These are phyloP conservation scores for Hydropsyche betteni DNA, from an alignment of 2,888 invertebrate species.

Conservation along the genomic window DNA sequence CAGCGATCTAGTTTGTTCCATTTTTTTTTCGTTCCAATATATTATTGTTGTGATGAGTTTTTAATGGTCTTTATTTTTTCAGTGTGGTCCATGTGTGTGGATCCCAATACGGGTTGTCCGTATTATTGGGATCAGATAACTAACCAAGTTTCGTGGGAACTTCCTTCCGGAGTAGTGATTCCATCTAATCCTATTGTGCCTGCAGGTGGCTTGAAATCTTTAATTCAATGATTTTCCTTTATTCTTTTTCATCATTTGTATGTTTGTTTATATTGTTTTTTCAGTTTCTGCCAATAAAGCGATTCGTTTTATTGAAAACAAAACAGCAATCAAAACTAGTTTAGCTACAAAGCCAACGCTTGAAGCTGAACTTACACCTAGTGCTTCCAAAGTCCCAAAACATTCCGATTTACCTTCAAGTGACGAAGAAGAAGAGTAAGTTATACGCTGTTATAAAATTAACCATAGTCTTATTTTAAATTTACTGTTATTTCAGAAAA, in stretches of 20 bases:
- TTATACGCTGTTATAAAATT: not conserved
- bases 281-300: too few relatives aligned
- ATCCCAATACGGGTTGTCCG: constrained; percentile 68
- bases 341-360: not conserved
- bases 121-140: constrained; percentile 72
- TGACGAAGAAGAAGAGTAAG: constrained; percentile 45
- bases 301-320: too few relatives aligned
- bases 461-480: constrained; percentile 12
- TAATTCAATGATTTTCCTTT: too few relatives aligned
- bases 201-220: constrained; percentile 2
- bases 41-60: not conserved
- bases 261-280: too few relatives aligned
- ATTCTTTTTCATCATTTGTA: too few relatives aligned
- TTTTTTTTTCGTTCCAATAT: too few relatives aligned
- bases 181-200: constrained; percentile 9
- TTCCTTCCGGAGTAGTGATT: constrained; percentile 59
- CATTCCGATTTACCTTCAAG: constrained; percentile 25
- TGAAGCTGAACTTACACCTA: not conserved
- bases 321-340: not conserved
- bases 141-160: constrained; percentile 71
- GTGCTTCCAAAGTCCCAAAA: constrained; percentile 9
- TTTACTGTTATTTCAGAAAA: constrained; percentile 58
- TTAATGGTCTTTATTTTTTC: constrained; percentile 46
- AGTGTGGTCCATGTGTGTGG: constrained; percentile 72
- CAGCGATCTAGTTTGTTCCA: too few relatives aligned